Evolutionary conservation across 1,140 invertebrate genomes (phyloP), one percentile per base, ranked within the genome.

Genomic region (Thalassaphorura encarpata): DNA sequence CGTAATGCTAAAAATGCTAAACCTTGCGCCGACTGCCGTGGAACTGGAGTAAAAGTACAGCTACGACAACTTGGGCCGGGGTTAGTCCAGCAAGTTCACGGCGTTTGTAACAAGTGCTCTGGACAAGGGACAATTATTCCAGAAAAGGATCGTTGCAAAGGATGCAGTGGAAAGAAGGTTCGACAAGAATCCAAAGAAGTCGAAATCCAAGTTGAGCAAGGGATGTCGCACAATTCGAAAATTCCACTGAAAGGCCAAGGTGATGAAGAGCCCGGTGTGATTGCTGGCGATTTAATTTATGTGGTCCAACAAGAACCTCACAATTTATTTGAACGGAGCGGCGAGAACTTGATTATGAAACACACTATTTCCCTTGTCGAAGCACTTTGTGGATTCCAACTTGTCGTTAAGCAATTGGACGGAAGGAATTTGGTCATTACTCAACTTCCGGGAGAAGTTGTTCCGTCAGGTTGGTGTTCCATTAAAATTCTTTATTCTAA

Each of bases 201-300:
- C 4, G 87, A 92, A 70, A 86, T 95, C 24, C 82, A 89, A 69
- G 80, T 97, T 59, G 89, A 95, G 65, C 90, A 90, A 73, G 90
- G 87, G 61, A 93, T 92, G 85, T 78, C 79, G 53, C 85, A 95
- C 67, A 83, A 83, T 51, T 82, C 92, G 64, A 92, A 89, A 69
- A 85, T 97, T 54, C 77, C 78, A 40, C 93, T 95, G 68, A 72
- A 77, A 39, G 87, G 88, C 21, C 88, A 92, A 73, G 93, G 93
- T 23, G 88, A 97, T 75, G 89, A 94, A 67, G 74, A 78, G 54
- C 87, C 89, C 45, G 85, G 84, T 58, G 73, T 87, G 31, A 78
- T 87, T 54, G 80, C 85, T 39, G 89, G 89, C 16, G 89, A 97
- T 75, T 81, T 94, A 51, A 74, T 84, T 36, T 88, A 95, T 63